phyloP scores from a whole-genome alignment of 2,797 vertebrate species.

The Acrocephalus scirpaceus region DNA sequence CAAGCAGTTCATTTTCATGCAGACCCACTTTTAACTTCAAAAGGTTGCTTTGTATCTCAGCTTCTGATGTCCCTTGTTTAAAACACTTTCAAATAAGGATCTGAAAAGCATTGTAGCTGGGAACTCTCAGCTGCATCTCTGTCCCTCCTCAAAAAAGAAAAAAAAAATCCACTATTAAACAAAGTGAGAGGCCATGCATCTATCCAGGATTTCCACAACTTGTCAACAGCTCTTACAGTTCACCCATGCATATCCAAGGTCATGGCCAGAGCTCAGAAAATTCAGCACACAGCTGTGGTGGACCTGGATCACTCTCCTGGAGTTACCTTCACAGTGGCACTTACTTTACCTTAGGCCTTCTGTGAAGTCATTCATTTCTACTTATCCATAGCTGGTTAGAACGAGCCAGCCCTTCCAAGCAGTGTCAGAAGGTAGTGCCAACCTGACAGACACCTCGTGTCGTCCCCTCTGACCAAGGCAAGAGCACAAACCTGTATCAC shows the following conservation, averaged over 20 bases:
- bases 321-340: neutral
- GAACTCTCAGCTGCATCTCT: neutral
- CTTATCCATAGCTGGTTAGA: neutral
- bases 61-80: conserved; percentile 65
- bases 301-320: neutral
- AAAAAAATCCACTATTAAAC: neutral
- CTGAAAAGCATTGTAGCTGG: neutral
- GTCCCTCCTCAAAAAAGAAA: neutral
- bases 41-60: conserved; percentile 70
- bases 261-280: neutral
- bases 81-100: conserved; percentile 70
- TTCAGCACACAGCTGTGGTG: neutral
- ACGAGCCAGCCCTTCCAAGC: neutral
- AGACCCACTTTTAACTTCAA: conserved; percentile 75
- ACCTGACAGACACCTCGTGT: neutral
- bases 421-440: neutral
- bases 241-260: neutral
- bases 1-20: conserved; percentile 74
- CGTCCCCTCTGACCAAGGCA: accelerated
- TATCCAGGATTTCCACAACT: neutral
- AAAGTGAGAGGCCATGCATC: neutral
- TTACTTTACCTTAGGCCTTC: neutral
- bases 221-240: neutral
- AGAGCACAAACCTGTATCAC: neutral
- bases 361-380: neutral